Percentiles rank a stretch among this genome's conserved stretches.
These are phyloP conservation scores for Chelidonichthys spinosus DNA, from an alignment of 2,797 vertebrate species.

Conservation along the genomic window DNA sequence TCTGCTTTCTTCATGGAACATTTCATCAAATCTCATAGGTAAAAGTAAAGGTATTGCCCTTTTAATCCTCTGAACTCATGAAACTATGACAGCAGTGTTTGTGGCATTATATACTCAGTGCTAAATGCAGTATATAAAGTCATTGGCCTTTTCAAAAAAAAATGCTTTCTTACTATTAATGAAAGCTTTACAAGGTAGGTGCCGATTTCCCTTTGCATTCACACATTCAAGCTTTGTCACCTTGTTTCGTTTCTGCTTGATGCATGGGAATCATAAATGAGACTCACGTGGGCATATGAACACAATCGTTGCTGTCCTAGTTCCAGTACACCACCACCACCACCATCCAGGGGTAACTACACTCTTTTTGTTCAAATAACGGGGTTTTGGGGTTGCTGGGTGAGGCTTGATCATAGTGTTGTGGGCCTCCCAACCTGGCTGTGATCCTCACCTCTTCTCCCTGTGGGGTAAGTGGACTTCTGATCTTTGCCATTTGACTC, in stretches of 20 bases:
- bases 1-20: constrained; percentile 98
- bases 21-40: constrained; percentile 98
- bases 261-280: constrained; percentile 76
- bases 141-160: constrained; percentile 44
- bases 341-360: constrained; percentile 64
- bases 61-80: constrained; percentile 65
- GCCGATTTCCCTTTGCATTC: constrained; percentile 64
- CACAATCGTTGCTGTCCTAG: constrained; percentile 62
- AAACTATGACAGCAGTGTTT: constrained; percentile 51
- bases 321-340: constrained; percentile 51
- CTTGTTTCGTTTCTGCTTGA: constrained; percentile 64
- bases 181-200: constrained; percentile 83
- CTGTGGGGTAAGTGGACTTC: constrained; percentile 85
- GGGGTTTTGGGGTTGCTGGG: constrained; percentile 47
- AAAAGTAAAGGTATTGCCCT: constrained; percentile 97
- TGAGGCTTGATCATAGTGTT: constrained; percentile 74
- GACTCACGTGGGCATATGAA: constrained; percentile 60
- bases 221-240: constrained; percentile 52
- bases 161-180: constrained; percentile 56
- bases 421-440: constrained; percentile 78
- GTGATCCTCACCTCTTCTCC: constrained; percentile 79
- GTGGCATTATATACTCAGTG: constrained; percentile 62
- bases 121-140: constrained; percentile 60
- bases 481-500: constrained; percentile 83
- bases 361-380: constrained; percentile 60